A percentile compares a stretch with the other conserved stretches of the same genome.
phyloP scores from a whole-genome alignment of 1,140 invertebrate species.

The Drosophila cardini region DNA sequence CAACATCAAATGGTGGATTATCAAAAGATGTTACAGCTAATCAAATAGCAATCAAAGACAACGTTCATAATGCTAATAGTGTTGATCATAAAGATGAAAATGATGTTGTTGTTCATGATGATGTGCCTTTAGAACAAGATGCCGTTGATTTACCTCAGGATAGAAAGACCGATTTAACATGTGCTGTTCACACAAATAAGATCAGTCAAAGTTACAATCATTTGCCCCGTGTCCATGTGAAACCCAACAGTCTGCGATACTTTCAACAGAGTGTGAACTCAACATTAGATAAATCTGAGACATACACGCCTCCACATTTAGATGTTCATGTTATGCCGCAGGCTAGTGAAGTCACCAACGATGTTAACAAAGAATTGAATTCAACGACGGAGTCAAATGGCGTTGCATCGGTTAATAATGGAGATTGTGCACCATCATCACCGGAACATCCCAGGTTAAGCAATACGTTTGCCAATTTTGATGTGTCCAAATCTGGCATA shows the following conservation, averaged over 20 bases:
- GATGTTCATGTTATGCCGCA: constrained; percentile 15
- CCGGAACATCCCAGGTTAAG: constrained; percentile 39
- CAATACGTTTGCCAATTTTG: constrained; percentile 34
- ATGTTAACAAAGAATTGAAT: constrained; percentile 26
- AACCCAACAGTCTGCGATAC: constrained; percentile 43
- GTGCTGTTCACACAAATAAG: constrained; percentile 49
- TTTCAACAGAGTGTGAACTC: constrained; percentile 27
- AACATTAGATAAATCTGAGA: constrained; percentile 28
- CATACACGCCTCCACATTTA: not conserved
- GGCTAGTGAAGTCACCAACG: not conserved
- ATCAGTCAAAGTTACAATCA: constrained; percentile 63
- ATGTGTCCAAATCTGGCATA: constrained; percentile 32
- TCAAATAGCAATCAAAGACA: constrained; percentile 22
- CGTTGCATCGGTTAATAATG: constrained; percentile 18
- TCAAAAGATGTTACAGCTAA: not conserved
- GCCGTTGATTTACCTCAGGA: constrained; percentile 32
- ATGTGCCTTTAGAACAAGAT: constrained; percentile 29
- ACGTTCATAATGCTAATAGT: not conserved
- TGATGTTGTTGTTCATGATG: not conserved
- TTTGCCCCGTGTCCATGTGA: constrained; percentile 70
- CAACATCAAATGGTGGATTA: too few relatives aligned
- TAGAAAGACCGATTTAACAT: constrained; percentile 30
- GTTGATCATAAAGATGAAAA: too few relatives aligned
- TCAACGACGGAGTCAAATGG: constrained; percentile 15
- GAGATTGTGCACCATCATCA: constrained; percentile 36